These are phyloP conservation scores for Gila robusta DNA, from an alignment of 2,797 vertebrate species.

Conservation along the genomic window DNA sequence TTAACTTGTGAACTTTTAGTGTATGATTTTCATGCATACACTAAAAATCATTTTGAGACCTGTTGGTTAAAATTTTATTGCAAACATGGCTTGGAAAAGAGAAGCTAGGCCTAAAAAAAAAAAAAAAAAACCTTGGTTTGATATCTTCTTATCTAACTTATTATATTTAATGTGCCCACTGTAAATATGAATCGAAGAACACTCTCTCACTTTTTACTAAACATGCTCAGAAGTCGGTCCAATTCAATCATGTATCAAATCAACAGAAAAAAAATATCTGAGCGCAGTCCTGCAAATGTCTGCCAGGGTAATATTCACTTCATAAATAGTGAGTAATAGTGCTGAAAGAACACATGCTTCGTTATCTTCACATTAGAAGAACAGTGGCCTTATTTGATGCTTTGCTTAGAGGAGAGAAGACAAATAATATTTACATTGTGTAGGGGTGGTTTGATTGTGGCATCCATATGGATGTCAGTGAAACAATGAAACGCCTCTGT, in stretches of 20 bases:
- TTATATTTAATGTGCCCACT: neutral
- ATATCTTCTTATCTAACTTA: neutral
- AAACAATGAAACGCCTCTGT: conserved; percentile 19
- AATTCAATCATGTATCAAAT: conserved; percentile 26
- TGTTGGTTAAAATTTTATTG: neutral
- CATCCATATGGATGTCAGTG: conserved; percentile 1
- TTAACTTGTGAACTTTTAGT: neutral
- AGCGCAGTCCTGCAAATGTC: conserved; percentile 40
- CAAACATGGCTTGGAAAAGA: neutral
- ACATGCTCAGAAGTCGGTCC: neutral
- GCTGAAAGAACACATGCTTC: conserved; percentile 40
- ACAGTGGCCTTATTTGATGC: neutral
- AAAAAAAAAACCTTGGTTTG: neutral
- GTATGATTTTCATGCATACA: no score
- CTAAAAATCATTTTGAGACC: neutral
- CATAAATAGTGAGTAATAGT: conserved; percentile 42
- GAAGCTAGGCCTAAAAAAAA: neutral
- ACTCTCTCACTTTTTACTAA: conserved; percentile 9
- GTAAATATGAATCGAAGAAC: neutral
- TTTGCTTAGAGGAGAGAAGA: conserved; percentile 5
- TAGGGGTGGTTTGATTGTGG: neutral
- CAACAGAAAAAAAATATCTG: conserved; percentile 12
- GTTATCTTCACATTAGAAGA: neutral
- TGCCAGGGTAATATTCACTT: conserved; percentile 52
- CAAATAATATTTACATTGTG: conserved; percentile 3